Base-by-base conservation (phyloP, 2,888 invertebrate genomes). In the Macrophya annulata region DNA sequence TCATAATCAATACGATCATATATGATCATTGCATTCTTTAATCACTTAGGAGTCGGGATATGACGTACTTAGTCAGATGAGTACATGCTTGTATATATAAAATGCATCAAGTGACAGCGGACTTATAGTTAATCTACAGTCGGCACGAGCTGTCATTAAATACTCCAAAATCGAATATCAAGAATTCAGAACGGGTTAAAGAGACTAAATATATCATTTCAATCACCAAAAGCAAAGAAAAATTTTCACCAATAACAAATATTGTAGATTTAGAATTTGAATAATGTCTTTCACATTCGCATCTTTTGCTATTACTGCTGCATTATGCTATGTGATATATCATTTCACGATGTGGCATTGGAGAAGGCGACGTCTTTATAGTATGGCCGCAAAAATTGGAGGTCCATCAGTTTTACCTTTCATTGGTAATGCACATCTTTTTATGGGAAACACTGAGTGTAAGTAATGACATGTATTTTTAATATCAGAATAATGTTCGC, bases 261-360 rank as follows among this genome's bases (percentile, higher is more conserved):
- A 48, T 48, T 21, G 10, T 62, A 15, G 4, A 0, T 93, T 95
- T 92, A 92, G 95, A 59, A 87, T 95, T 9, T 95, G 31, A 4
- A 9, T 15, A 68, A 68, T 68, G 65, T 9, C 15, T 3, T 12
- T 68, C 15, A 17, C 65, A 4, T 1, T 37, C 0, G 17, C 37
- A 3, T 68, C 37, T 68, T 37, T 68, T 10, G 31, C 25, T 31
- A 31, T 31, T 15, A 68, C 17, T 37, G 25, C 31, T 37, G 65
- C 37, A 5, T 10, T 68, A 5, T 25, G 65, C 65, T 68, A 68
- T 68, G 31, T 31, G 12, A 68, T 68, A 15, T 25, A 10, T 25
- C 37, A 31, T 10, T 6, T 68, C 0, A 31, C 15, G 21, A 68
- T 68, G 12, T 68, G 65, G 65, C 65, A 68, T 0, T 68, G 31